Conservation (phyloP, 2,888 invertebrate species). For the Lepidocyrtoides sp. region DNA sequence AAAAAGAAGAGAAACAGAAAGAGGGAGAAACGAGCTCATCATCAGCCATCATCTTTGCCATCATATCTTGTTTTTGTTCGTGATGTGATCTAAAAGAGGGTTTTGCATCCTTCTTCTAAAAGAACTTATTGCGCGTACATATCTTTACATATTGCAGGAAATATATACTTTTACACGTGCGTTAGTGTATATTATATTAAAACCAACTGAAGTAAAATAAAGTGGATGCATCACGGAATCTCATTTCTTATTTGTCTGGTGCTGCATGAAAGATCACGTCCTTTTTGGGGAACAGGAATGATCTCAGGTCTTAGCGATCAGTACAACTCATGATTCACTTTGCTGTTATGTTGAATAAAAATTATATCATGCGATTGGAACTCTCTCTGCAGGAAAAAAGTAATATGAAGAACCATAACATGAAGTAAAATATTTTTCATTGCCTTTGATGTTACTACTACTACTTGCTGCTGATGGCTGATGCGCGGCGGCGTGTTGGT, state of each 20-base stretch:
- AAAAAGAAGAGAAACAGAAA: conserved; percentile 14
- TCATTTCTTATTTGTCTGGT: conserved; percentile 64
- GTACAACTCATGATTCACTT: conserved; percentile 41
- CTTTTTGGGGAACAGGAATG: conserved; percentile 40
- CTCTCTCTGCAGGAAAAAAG: not conserved
- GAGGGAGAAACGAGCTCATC: conserved; percentile 50
- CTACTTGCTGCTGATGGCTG: not conserved
- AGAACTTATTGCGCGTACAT: not conserved
- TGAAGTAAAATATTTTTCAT: conserved; percentile 5
- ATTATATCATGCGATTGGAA: conserved; percentile 1
- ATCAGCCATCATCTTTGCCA: conserved; percentile 48
- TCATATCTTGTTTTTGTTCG: conserved; percentile 53
- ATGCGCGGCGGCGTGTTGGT: not conserved
- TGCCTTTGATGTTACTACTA: not conserved
- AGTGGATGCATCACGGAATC: conserved; percentile 51
- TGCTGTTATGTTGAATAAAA: conserved; percentile 35
- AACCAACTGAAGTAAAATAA: conserved; percentile 33
- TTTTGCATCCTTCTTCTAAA: not conserved
- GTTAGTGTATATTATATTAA: conserved; percentile 1
- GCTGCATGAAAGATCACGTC: conserved; percentile 75
- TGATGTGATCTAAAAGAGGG: conserved; percentile 61
- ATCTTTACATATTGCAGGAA: not conserved
- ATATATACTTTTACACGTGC: not conserved
- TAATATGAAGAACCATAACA: not conserved
- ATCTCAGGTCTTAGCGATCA: not conserved